Conservation (phyloP, 2,888 invertebrate species). For the Neuroscelio doddi region DNA sequence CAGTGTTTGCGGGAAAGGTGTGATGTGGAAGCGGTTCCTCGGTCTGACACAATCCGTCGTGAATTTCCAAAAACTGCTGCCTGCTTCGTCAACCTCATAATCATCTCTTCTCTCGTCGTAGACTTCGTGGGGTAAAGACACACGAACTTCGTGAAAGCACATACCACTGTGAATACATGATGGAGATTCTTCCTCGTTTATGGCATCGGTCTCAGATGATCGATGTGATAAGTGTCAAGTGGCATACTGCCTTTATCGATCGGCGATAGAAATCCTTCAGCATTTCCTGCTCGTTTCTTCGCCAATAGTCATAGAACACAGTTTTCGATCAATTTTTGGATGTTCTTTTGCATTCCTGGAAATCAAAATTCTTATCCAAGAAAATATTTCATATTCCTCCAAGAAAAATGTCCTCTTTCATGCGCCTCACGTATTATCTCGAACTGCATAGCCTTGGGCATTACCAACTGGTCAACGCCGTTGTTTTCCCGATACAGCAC, state of each 20-base stretch:
- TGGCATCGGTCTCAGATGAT: slow-evolving; percentile 58
- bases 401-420: slow-evolving; percentile 13
- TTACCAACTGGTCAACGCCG: too few species aligned
- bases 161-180: too few species aligned
- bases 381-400: slow-evolving; percentile 9
- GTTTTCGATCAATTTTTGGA: too few species aligned
- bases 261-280: too few species aligned
- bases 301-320: too few species aligned
- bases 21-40: slow-evolving; percentile 49
- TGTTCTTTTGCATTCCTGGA: slow-evolving; percentile 20
- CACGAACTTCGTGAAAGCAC: too few species aligned
- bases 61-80: slow-evolving; percentile 56
- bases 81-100: too few species aligned
- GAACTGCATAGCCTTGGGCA: slow-evolving; percentile 7
- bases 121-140: too few species aligned
- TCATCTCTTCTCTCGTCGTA: too few species aligned
- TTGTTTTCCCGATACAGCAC: background rate
- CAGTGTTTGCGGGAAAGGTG: slow-evolving; percentile 53
- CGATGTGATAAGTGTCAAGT: slow-evolving; percentile 59
- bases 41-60: slow-evolving; percentile 47
- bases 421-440: slow-evolving; percentile 13
- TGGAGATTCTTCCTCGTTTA: slow-evolving; percentile 55
- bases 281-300: too few species aligned
- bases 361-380: slow-evolving; percentile 26
- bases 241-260: too few species aligned